Evolutionary conservation across 2,797 vertebrate species (phyloP), one percentile per base, ranked within the genome.

Genomic region (Coreius guichenoti): DNA sequence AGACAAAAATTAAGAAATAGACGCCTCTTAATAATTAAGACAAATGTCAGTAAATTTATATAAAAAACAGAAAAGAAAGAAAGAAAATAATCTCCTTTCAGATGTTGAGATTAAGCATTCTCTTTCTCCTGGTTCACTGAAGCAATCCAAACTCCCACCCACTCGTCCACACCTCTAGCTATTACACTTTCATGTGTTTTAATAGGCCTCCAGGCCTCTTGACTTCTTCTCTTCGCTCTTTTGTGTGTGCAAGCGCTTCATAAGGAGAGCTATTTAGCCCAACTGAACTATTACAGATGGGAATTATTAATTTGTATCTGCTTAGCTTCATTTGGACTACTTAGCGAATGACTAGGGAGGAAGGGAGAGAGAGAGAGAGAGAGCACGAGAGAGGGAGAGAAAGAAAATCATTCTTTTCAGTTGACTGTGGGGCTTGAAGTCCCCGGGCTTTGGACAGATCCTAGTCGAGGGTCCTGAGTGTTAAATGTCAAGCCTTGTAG

Each of bases 401-500:
- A 92, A 85, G 83, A 85, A 86, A 93, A 94, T 94, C 93, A 95
- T 92, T 93, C 94, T 93, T 93, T 94, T 95, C 92, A 92, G 94
- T 95, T 95, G 94, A 94, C 79, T 93, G 92, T 92, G 92, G 95
- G 93, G 93, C 93, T 95, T 82, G 94, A 96, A 94, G 96, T 96
- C 96, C 93, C 88, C 92, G 95, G 96, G 96, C 96, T 96, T 94
- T 67, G 82, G 94, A 95, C 96, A 94, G 94, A 95, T 96, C 95
- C 96, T 96, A 95, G 95, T 97, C 95, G 95, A 93, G 94, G 97
- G 97, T 98, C 96, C 93, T 93, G 95, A 95, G 97, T 98, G 98
- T 99, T 98, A 99, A 98, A 99, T 99, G 98, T 99, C 98, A 98
- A 96, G 97, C 97, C 97, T 98, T 98, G 98, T 98, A 98, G 97